Conservation (phyloP, 2,888 invertebrate species). For the Cryptus armator region DNA sequence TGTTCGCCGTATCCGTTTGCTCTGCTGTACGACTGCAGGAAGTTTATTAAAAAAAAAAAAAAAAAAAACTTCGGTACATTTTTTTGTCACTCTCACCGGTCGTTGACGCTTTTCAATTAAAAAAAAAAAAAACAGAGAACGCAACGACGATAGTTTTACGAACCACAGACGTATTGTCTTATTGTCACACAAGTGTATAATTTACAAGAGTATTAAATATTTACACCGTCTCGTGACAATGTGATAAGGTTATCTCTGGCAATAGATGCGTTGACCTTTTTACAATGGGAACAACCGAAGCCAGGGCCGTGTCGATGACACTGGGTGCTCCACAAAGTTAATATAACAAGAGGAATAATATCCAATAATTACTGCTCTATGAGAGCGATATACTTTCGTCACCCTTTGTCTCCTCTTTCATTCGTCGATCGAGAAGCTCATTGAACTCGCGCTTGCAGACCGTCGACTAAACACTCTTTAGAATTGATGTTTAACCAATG, state of each 20-base stretch:
- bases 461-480: slow-evolving; percentile 78
- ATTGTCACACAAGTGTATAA: slow-evolving; percentile 55
- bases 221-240: slow-evolving; percentile 62
- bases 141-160: slow-evolving; percentile 13
- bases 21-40: background rate
- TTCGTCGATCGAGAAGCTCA: slow-evolving; percentile 61
- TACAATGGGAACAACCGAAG: slow-evolving; percentile 77
- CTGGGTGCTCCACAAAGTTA: slow-evolving; percentile 80
- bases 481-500: slow-evolving; percentile 55
- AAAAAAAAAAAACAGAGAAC: slow-evolving; percentile 18
- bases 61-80: background rate
- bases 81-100: slow-evolving; percentile 1
- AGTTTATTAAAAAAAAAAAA: background rate
- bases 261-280: slow-evolving; percentile 81
- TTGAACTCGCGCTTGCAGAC: slow-evolving; percentile 63
- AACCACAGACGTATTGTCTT: slow-evolving; percentile 35
- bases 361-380: slow-evolving; percentile 52
- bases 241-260: slow-evolving; percentile 77
- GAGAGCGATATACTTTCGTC: slow-evolving; percentile 69
- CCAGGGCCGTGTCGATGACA: slow-evolving; percentile 78
- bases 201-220: slow-evolving; percentile 65
- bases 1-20: background rate
- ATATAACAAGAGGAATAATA: slow-evolving; percentile 70
- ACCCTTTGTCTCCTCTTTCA: slow-evolving; percentile 75
- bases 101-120: slow-evolving; percentile 21